Percentiles rank a stretch among this genome's conserved stretches.
phyloP scores from a whole-genome alignment of 2,888 invertebrate genomes.

The Caenorhabditis sp. region DNA sequence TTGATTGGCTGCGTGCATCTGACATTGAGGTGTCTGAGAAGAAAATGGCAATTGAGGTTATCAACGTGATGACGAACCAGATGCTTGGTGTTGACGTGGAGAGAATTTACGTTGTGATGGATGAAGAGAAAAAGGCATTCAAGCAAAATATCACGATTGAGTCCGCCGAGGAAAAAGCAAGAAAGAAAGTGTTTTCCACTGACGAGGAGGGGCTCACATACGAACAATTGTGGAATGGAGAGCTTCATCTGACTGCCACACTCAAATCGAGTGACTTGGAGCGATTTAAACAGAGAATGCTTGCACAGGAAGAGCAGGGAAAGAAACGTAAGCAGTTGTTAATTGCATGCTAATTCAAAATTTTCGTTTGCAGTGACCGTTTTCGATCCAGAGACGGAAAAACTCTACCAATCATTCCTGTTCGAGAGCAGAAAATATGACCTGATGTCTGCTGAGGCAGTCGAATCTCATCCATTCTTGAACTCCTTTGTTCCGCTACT shows the following conservation, averaged over 20 bases:
- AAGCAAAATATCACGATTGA: neutral
- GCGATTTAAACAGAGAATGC: slow-evolving; percentile 28
- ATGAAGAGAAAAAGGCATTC: slow-evolving; percentile 42
- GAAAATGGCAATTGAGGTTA: slow-evolving; percentile 30
- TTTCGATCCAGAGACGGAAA: slow-evolving; percentile 40
- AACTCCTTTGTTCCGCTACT: slow-evolving; percentile 10
- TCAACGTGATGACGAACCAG: slow-evolving; percentile 45
- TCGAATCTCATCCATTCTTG: slow-evolving; percentile 45
- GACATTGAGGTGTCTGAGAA: neutral
- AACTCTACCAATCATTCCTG: slow-evolving; percentile 49
- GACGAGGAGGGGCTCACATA: slow-evolving; percentile 25
- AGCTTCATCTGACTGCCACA: neutral
- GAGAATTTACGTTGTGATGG: slow-evolving; percentile 47
- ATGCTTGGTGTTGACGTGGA: slow-evolving; percentile 47
- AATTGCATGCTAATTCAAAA: neutral
- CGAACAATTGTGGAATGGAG: slow-evolving; percentile 39
- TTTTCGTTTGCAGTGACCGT: slow-evolving; percentile 21
- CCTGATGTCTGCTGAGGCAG: slow-evolving; percentile 37
- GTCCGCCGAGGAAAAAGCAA: neutral
- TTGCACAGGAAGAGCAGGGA: neutral
- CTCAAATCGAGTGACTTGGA: slow-evolving; percentile 21
- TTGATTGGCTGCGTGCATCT: slow-evolving; percentile 52
- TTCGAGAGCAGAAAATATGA: slow-evolving; percentile 36
- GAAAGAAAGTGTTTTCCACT: slow-evolving; percentile 18
- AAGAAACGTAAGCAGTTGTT: neutral